Conservation (phyloP, 2,888 invertebrate genomes). For the Sinelater perroti region DNA sequence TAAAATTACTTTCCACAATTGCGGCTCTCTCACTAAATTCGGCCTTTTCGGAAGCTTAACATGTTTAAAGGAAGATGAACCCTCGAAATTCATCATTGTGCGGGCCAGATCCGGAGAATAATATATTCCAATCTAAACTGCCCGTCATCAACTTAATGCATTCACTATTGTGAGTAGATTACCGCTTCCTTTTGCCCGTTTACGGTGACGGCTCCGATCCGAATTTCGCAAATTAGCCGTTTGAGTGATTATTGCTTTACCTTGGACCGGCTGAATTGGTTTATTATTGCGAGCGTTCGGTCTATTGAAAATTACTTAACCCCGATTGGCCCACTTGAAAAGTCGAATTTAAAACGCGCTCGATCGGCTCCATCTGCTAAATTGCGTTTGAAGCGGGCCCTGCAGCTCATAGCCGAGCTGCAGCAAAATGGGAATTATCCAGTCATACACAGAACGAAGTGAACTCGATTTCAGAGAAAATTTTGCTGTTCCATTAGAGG, state of each 20-base stretch:
- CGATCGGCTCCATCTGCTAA: too few relatives aligned
- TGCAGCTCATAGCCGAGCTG: too few relatives aligned
- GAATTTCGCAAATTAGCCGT: slow-evolving; percentile 14
- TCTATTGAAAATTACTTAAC: slow-evolving; percentile 1
- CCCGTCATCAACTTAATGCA: slow-evolving; percentile 29
- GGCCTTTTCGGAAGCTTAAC: slow-evolving; percentile 24
- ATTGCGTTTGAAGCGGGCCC: too few relatives aligned
- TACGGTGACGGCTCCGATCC: slow-evolving; percentile 10
- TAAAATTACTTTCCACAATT: slow-evolving; percentile 21
- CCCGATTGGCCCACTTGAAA: slow-evolving; percentile 1
- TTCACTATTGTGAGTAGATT: slow-evolving; percentile 26
- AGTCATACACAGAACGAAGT: too few relatives aligned
- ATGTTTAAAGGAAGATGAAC: slow-evolving; percentile 23
- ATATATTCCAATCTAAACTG: slow-evolving; percentile 25
- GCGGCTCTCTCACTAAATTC: slow-evolving; percentile 11
- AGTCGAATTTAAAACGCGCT: too few relatives aligned
- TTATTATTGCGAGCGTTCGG: slow-evolving; percentile 10
- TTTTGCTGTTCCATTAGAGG: background rate
- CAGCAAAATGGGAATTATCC: too few relatives aligned
- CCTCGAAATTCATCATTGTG: slow-evolving; percentile 28
- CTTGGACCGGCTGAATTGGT: slow-evolving; percentile 1
- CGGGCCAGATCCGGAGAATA: slow-evolving; percentile 24
- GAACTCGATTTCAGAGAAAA: too few relatives aligned
- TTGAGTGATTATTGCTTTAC: slow-evolving; percentile 17
- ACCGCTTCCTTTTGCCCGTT: slow-evolving; percentile 19